Evolutionary conservation across 1,140 invertebrate genomes (phyloP), one percentile per base, ranked within the genome.

Genomic region (Euura lappo): DNA sequence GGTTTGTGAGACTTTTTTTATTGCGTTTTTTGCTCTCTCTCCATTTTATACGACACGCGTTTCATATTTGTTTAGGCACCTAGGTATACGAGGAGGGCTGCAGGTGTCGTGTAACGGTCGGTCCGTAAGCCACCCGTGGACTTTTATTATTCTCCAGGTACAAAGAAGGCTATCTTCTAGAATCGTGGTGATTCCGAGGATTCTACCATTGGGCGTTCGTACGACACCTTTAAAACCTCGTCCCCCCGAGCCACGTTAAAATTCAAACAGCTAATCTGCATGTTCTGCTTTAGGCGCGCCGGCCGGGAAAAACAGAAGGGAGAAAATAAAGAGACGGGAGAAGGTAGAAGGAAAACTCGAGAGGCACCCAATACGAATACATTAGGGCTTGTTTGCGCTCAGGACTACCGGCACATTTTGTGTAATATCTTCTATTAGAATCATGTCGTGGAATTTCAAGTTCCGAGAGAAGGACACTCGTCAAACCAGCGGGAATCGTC

Each of bases 401-500:
- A 77, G 69, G 75, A 28, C 28, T 28, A 28, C 28, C 28, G 28
- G 28, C 28, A 28, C 0, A 28, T 28, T 28, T 28, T 28, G 68
- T 72, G 79, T 83, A 83, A 83, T 83, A 72, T 76, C 80, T 81
- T 82, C 79, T 83, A 83, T 83, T 82, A 83, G 78, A 82, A 82
- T 83, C 81, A 82, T 82, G 81, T 79, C 76, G 75, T 46, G 77
- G 80, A 79, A 82, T 83, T 83, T 83, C 82, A 83, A 83, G 81
- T 81, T 28, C 28, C 28, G 28, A 28, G 28, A 28, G 28, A 28
- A 28, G 28, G 28, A 28, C 28, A 28, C 28, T 28, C 28, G 28
- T 28, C 28, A 28, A 28, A 28, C 28, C 28, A 28, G 28, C 28
- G 1, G 28, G 28, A 28, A 28, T 28, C 28, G 28, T 28, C 0